Base-by-base conservation (phyloP, 2,113 vertebrate genomes). In the Tachycineta bicolor region DNA sequence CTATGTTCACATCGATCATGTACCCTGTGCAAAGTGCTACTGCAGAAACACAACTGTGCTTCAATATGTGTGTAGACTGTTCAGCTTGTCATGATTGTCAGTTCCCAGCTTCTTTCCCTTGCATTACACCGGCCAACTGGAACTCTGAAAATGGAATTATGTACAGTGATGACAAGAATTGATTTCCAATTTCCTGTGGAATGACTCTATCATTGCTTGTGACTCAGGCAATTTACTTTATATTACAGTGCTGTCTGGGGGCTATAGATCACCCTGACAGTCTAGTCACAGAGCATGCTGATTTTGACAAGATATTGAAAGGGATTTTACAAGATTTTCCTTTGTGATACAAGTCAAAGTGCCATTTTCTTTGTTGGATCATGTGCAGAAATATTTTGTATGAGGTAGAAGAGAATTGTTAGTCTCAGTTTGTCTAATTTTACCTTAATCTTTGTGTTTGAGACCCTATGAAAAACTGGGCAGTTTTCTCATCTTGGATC, bases 101-200 rank as follows among this genome's bases (percentile, higher is more conserved):
- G 90, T 34, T 88, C 87, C 76, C 79, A 93, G 71, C 95, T 93
- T 93, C 87, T 85, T 87, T 67, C 71, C 80, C 93, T 96, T 90
- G 87, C 94, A 77, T 97, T 96, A 95, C 96, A 89, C 34, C 75
- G 78, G 94, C 97, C 95, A 98, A 96, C 96, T 98, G 96, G 95
- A 97, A 94, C 96, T 94, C 96, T 98, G 97, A 98, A 98, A 97
- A 98, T 98, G 98, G 97, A 98, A 94, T 98, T 98, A 98, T 98
- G 98, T 98, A 97, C 97, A 87, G 98, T 96, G 98, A 99, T 98
- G 99, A 99, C 98, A 99, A 98, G 98, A 99, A 99, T 99, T 99
- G 98, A 99, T 99, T 99, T 99, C 98, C 98, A 98, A 98, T 99
- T 99, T 99, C 98, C 98, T 98, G 97, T 98, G 98, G 98, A 99